A percentile compares a stretch with the other conserved stretches of the same genome.
Evolutionary conservation across 2,797 vertebrate genomes (phyloP).

Genomic region (Sebastes dallii): DNA sequence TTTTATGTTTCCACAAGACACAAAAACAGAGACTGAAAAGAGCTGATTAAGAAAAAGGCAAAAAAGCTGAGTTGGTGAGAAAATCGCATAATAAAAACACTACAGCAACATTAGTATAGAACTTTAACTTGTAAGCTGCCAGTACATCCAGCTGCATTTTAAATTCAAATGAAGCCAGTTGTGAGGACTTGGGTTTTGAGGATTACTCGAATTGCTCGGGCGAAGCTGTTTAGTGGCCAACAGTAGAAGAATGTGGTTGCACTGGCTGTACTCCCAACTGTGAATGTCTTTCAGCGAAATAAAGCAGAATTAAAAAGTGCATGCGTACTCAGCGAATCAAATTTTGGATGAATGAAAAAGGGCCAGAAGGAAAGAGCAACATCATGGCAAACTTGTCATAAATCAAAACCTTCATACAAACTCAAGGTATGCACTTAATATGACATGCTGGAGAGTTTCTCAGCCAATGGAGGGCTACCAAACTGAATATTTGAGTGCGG

Average conservation of each 20-base stretch:
- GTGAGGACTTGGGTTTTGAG: constrained; percentile 29
- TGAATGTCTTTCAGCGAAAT: constrained; percentile 44
- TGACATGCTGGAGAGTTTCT: constrained; percentile 20
- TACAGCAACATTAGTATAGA: constrained; percentile 6
- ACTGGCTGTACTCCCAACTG: constrained; percentile 25
- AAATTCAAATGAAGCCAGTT: constrained; percentile 52
- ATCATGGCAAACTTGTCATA: constrained; percentile 16
- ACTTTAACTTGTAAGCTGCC: constrained; percentile 35
- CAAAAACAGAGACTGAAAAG: constrained; percentile 9
- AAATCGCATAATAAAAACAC: constrained; percentile 6
- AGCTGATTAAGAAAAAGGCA: constrained; percentile 1
- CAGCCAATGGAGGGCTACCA: constrained; percentile 12
- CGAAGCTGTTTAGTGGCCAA: constrained; percentile 47
- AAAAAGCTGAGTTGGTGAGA: constrained; percentile 9
- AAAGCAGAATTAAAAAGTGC: constrained; percentile 45
- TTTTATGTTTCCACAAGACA: constrained; percentile 43
- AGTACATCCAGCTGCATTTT: constrained; percentile 58
- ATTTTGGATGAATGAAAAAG: constrained; percentile 31
- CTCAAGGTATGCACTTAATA: constrained; percentile 39
- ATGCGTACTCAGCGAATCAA: constrained; percentile 23
- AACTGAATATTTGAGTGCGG: constrained; percentile 27
- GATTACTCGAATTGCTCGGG: constrained; percentile 52
- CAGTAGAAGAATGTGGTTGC: constrained; percentile 37
- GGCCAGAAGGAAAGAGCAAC: neutral
- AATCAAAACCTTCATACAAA: constrained; percentile 37